Conservation (phyloP, 2,113 vertebrate species). For the Takifugu flavidus region DNA sequence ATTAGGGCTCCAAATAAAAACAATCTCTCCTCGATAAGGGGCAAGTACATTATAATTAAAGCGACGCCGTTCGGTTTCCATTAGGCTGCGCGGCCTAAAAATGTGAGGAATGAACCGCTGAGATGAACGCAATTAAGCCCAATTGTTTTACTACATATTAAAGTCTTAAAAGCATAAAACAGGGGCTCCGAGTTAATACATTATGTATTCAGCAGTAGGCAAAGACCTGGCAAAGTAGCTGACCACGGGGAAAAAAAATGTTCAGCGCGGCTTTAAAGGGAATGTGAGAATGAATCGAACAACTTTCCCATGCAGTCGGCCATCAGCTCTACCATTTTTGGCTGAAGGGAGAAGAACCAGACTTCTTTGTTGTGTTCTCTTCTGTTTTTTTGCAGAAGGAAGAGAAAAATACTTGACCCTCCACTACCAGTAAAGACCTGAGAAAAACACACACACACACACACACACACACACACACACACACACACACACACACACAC, state of each 20-base stretch:
- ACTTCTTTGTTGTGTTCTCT: conserved; percentile 13
- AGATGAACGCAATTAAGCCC: conserved; percentile 61
- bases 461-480: neutral
- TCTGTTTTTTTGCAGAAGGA: conserved; percentile 20
- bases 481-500: conserved; percentile 1
- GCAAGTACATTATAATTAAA: conserved; percentile 75
- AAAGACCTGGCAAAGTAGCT: conserved; percentile 19
- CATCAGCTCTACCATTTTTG: too few species aligned
- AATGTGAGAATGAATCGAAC: neutral
- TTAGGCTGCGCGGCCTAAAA: conserved; percentile 60
- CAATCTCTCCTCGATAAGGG: conserved; percentile 70
- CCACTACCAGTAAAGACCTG: conserved; percentile 38
- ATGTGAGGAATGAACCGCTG: conserved; percentile 55
- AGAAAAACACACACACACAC: conserved; percentile 27
- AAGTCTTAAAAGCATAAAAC: conserved; percentile 42
- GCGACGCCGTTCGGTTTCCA: conserved; percentile 72
- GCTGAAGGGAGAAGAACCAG: too few species aligned
- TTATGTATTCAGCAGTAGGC: conserved; percentile 20
- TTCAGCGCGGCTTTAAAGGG: conserved; percentile 15
- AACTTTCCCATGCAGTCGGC: neutral
- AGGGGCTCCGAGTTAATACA: conserved; percentile 38
- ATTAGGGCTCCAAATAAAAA: conserved; percentile 78
- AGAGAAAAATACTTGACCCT: conserved; percentile 40
- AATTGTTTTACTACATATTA: conserved; percentile 60
- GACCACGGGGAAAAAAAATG: conserved; percentile 22